These are phyloP conservation scores for Drosophila kikkawai DNA, from an alignment of 1,140 invertebrate genomes.

Conservation along the genomic window DNA sequence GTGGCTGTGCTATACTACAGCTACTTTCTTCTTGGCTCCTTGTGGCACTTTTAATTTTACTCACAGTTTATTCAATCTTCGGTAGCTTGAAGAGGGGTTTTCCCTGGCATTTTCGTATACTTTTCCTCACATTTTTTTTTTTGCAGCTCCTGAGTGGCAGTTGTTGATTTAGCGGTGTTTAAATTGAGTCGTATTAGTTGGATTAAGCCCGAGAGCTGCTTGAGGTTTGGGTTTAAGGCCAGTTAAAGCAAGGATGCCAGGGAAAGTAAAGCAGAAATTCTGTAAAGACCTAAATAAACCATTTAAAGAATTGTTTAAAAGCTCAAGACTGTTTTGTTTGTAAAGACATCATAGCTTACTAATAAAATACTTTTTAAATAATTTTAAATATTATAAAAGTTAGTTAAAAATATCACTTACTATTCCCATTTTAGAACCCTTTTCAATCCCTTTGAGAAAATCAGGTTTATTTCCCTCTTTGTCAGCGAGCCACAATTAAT, in stretches of 20 bases:
- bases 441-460: conserved; percentile 10
- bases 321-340: too few species aligned
- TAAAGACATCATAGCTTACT: neutral
- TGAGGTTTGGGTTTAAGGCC: conserved; percentile 42
- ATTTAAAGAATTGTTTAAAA: too few species aligned
- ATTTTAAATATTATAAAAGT: neutral
- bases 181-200: conserved; percentile 82
- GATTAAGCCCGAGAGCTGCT: conserved; percentile 66
- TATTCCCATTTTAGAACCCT: neutral
- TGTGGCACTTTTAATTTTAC: conserved; percentile 80
- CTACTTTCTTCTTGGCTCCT: conserved; percentile 32
- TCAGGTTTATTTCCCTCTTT: conserved; percentile 19
- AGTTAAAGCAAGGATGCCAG: neutral
- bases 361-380: neutral
- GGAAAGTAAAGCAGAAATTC: neutral
- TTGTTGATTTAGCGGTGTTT: conserved; percentile 85
- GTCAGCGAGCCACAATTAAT: conserved; percentile 58
- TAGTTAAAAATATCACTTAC: neutral
- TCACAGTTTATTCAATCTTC: conserved; percentile 80
- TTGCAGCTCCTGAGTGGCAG: conserved; percentile 65
- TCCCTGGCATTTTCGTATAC: conserved; percentile 1
- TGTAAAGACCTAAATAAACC: neutral
- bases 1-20: conserved; percentile 18
- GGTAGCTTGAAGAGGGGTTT: conserved; percentile 37
- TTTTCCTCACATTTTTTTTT: conserved; percentile 12